Evolutionary conservation across 2,888 invertebrate genomes (phyloP), one percentile per base, ranked within the genome.

Genomic region (Malthinus seriepunctatus): DNA sequence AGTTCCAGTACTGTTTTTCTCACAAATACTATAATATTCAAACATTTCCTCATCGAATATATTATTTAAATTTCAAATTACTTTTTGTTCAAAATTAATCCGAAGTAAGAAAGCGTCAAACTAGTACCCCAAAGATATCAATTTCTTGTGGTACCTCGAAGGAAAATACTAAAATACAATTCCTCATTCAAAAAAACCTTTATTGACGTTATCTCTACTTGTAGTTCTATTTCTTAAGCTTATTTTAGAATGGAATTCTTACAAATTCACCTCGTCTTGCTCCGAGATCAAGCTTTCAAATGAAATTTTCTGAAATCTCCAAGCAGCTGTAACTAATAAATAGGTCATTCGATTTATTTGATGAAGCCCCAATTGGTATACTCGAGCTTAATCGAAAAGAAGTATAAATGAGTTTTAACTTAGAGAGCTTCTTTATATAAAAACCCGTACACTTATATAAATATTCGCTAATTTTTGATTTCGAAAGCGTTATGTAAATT

Each of bases 341-440:
- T 54, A 46, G 54, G 54, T 54, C 54, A 54, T 23, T 54, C 47
- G 33, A 39, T 38, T 52, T 47, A 56, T 54, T 49, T 37, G 50
- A 54, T 45, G 59, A 59, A 59, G 59, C 59, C 54, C 50, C 51
- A 45, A 58, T 58, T 39, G 54, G 35, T 33, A 50, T 50, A 46
- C 33, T 34, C 38, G 50, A 59, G 50, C 59, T 49, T 59, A 49
- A 59, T 54, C 50, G 59, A 59, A 59, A 49, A 59, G 37, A 53
- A 59, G 50, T 54, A 54, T 53, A 59, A 59, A 50, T 54, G 59
- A 53, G 46, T 45, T 59, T 23, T 59, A 53, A 59, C 54, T 59
- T 59, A 54, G 53, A 38, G 54, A 59, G 59, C 59, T 59, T 59
- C 59, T 39, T 54, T 59, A 54, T 53, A 53, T 54, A 49, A 52